Conservation (phyloP, 2,113 vertebrate species). For the Felis chaus region DNA sequence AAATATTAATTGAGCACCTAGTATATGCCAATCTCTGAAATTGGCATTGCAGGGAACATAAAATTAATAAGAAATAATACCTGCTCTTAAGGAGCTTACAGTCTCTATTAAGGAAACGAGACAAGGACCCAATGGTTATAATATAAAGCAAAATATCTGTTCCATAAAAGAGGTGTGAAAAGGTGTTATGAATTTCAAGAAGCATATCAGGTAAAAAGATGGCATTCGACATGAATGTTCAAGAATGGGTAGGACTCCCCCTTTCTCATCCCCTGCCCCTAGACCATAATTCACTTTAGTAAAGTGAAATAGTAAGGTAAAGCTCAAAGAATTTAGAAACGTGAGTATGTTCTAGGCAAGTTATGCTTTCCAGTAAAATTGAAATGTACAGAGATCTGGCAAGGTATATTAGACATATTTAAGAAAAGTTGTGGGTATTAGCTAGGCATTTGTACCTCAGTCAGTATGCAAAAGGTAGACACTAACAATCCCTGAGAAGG, state of each 20-base stretch:
- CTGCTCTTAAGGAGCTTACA: constrained; percentile 66
- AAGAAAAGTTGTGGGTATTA: background rate
- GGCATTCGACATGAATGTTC: background rate
- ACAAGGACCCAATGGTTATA: background rate
- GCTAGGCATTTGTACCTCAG: background rate
- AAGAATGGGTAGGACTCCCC: background rate
- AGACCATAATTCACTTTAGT: background rate
- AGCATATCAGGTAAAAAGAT: background rate
- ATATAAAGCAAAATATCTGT: constrained; percentile 37
- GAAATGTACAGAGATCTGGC: background rate
- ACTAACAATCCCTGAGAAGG: constrained; percentile 24
- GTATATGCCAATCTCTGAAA: constrained; percentile 4
- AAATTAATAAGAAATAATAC: constrained; percentile 40
- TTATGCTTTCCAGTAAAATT: background rate
- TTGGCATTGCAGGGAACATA: constrained; percentile 21
- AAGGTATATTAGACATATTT: background rate
- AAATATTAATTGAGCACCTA: constrained; percentile 62
- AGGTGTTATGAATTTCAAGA: background rate
- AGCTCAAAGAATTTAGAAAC: constrained; percentile 22
- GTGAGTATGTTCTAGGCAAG: background rate
- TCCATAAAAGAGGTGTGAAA: constrained; percentile 19
- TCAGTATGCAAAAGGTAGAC: background rate
- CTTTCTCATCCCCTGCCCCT: background rate
- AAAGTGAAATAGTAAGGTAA: background rate
- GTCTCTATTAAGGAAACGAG: constrained; percentile 42